phyloP scores from a whole-genome alignment of 2,888 invertebrate species.

The Ecliptopera silaceata region DNA sequence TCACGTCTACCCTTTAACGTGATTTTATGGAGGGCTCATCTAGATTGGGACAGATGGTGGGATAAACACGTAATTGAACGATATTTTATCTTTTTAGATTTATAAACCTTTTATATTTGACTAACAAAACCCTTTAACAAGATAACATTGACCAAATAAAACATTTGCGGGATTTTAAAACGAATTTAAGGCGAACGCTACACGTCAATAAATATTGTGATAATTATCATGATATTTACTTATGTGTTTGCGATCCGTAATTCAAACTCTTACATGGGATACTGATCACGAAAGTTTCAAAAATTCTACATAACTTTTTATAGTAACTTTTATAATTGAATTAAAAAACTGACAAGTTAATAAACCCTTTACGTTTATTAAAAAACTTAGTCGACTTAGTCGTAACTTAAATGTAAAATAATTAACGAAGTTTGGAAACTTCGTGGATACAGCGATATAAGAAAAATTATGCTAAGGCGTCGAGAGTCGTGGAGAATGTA shows the following conservation, averaged over 20 bases:
- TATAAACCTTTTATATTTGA: background rate
- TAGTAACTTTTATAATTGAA: too few relatives aligned
- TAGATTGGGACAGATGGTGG: conserved; percentile 18
- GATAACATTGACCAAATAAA: background rate
- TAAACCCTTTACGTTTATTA: too few relatives aligned
- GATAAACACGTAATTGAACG: conserved; percentile 8
- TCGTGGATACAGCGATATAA: conserved; percentile 1
- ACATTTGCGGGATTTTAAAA: too few relatives aligned
- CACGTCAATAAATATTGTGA: too few relatives aligned
- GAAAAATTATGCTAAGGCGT: conserved; percentile 3
- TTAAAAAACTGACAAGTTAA: too few relatives aligned
- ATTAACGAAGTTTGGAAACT: conserved; percentile 9
- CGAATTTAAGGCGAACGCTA: too few relatives aligned
- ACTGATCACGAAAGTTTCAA: too few relatives aligned
- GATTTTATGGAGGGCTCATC: conserved; percentile 16
- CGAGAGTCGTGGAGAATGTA: conserved; percentile 1
- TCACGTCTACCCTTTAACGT: conserved; percentile 14
- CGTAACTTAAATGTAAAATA: conserved; percentile 4
- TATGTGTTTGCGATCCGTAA: too few relatives aligned
- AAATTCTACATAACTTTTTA: too few relatives aligned
- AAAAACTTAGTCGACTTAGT: conserved; percentile 4
- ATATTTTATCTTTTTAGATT: background rate
- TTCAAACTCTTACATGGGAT: too few relatives aligned
- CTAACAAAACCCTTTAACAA: background rate
- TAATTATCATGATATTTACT: too few relatives aligned